Evolutionary conservation across 1,140 invertebrate genomes (phyloP).

Genomic region (Halyomorpha halys): DNA sequence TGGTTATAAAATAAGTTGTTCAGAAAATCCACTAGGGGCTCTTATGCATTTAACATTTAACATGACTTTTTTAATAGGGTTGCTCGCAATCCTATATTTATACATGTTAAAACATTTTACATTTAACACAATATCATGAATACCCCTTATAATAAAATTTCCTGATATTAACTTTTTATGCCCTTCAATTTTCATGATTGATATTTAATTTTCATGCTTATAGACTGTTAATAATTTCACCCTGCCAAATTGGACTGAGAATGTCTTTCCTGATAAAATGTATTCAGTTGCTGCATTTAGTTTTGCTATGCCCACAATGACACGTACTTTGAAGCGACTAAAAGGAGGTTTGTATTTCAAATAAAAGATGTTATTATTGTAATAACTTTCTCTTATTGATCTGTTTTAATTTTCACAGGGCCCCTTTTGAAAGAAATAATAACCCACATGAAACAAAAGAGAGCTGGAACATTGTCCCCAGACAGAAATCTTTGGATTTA

Average conservation of each 20-base stretch:
- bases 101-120: too few species aligned
- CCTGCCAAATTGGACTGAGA: slow-evolving; percentile 59
- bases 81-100: too few species aligned
- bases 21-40: too few species aligned
- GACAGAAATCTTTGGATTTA: slow-evolving; percentile 58
- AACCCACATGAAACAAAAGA: slow-evolving; percentile 44
- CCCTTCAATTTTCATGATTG: background rate
- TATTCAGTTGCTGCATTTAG: slow-evolving; percentile 42
- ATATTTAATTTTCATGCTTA: slow-evolving; percentile 27
- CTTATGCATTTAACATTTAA: too few species aligned
- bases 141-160: too few species aligned
- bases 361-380: background rate
- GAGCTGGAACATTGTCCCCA: slow-evolving; percentile 36
- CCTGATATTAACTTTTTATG: too few species aligned
- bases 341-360: slow-evolving; percentile 37
- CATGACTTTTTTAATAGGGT: too few species aligned
- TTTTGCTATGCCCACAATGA: slow-evolving; percentile 42
- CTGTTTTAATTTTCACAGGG: slow-evolving; percentile 38
- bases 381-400: slow-evolving; percentile 33
- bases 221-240: slow-evolving; percentile 54
- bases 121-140: too few species aligned
- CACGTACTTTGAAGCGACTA: slow-evolving; percentile 41
- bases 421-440: slow-evolving; percentile 55
- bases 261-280: slow-evolving; percentile 45
- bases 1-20: too few species aligned